Base-by-base conservation (phyloP, 2,888 invertebrate genomes). In the Oxystoma pomonae region DNA sequence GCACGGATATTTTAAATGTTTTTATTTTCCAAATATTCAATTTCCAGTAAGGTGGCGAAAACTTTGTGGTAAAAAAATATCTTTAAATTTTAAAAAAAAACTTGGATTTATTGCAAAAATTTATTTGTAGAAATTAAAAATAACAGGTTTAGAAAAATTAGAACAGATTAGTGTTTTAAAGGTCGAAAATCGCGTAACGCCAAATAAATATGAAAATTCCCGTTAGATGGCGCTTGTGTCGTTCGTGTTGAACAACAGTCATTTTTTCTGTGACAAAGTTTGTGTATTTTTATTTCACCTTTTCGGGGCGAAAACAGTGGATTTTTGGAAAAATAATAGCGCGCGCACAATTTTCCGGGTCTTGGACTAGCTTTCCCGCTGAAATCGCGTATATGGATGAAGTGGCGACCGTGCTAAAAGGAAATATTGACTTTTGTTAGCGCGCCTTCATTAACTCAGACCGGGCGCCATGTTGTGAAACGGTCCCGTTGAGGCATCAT, bases 381-480 rank as follows among this genome's bases (percentile, higher is more conserved):
- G 19, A 53, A 53, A 53, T 53, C n/a, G 53, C 7, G 3, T 3
- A n/a, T 7, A 9, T 53, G 5, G 17, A n/a, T 19, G 7, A 7
- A 20, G 49, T 55, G 35, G 60, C 59, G 59, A 57, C 20, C 16
- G 16, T 20, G 57, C 56, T 57, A 21, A 56, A 35, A 49, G 22
- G 20, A 60, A 64, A 58, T 57, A 62, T 50, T 57, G 49, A 49
- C 56, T 62, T 65, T 53, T 52, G 57, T 78, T 77, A 75, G 79
- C 78, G 79, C 35, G 35, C 77, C 77, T 75, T 75, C 74, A 78
- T 76, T 77, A 79, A 77, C 77, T 75, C 75, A 74, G 74, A 76
- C 81, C 80, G 81, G 80, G 80, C 78, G 81, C 81, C 81, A 81
- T 81, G 80, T 81, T 81, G 80, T 79, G 75, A 72, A 62, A 61